Conservation (phyloP, 92 coral and sea anemone species). For the Palythoa heliodiscus region DNA sequence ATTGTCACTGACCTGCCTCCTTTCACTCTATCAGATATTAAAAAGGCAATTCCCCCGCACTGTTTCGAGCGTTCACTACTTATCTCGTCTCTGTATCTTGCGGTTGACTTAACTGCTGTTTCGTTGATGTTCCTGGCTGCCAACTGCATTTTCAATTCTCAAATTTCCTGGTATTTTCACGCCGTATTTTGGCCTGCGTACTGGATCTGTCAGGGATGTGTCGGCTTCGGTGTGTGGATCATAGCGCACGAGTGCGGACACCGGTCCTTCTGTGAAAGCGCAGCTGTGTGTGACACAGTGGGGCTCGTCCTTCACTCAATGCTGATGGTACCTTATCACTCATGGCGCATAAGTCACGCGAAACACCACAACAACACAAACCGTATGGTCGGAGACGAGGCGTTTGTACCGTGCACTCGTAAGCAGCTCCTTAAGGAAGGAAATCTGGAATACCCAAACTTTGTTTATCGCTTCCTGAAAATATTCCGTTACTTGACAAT, state of each 20-base stretch:
- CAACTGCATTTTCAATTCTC: constrained; percentile 61
- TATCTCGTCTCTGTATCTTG: constrained; percentile 61
- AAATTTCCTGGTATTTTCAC: constrained; percentile 65
- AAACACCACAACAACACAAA: constrained; percentile 86
- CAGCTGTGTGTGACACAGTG: constrained; percentile 69
- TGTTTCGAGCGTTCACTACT: constrained; percentile 83
- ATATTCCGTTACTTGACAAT: constrained; percentile 63
- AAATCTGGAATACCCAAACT: constrained; percentile 73
- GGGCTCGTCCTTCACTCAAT: constrained; percentile 76
- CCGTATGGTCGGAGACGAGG: constrained; percentile 88
- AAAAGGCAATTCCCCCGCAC: constrained; percentile 83
- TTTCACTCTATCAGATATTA: constrained; percentile 76
- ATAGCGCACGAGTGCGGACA: constrained; percentile 93
- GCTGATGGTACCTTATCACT: constrained; percentile 80
- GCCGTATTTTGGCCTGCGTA: constrained; percentile 83
- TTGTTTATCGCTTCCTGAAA: constrained; percentile 56
- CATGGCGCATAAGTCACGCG: constrained; percentile 82
- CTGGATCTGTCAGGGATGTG: constrained; percentile 91
- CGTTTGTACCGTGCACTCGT: constrained; percentile 83
- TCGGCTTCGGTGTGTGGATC: constrained; percentile 83
- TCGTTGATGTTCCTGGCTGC: constrained; percentile 52
- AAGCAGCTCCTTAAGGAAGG: constrained; percentile 52
- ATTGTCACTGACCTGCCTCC: constrained; percentile 56
- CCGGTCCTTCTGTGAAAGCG: constrained; percentile 80
- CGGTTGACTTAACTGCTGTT: constrained; percentile 65